Evolutionary conservation across 2,113 vertebrate species (phyloP).

Genomic region (Xiphophorus hellerii): DNA sequence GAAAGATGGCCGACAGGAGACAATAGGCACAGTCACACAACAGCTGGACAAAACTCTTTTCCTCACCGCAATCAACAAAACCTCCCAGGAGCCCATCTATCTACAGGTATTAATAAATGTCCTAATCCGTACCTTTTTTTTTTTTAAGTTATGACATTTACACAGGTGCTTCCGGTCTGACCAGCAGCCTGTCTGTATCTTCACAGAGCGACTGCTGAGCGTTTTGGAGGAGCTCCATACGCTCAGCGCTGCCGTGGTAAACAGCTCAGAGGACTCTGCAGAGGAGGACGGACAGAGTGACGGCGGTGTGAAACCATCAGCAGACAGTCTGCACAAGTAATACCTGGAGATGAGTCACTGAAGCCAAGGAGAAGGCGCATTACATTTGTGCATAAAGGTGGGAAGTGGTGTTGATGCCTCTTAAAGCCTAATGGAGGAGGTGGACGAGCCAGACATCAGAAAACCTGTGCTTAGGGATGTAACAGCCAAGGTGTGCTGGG

Average conservation of each 20-base stretch:
- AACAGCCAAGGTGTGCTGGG: background rate
- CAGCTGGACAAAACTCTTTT: conserved; percentile 29
- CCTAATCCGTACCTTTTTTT: background rate
- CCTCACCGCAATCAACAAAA: conserved; percentile 23
- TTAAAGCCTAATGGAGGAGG: conserved; percentile 10
- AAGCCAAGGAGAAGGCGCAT: conserved; percentile 27
- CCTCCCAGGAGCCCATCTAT: conserved; percentile 35
- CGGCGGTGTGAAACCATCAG: conserved; percentile 30
- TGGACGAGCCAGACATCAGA: conserved; percentile 10
- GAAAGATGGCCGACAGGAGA: conserved; percentile 53
- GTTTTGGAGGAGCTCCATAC: conserved; percentile 76
- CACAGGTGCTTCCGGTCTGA: conserved; percentile 31
- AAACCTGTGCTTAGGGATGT: background rate
- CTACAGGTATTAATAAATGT: conserved; percentile 51
- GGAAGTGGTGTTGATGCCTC: conserved; percentile 20
- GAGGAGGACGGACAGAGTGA: conserved; percentile 63
- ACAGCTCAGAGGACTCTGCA: conserved; percentile 76
- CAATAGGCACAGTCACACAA: conserved; percentile 41
- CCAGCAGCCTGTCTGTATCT: conserved; percentile 35
- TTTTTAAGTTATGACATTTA: conserved; percentile 14
- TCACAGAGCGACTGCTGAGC: conserved; percentile 66
- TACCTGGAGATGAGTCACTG: conserved; percentile 53
- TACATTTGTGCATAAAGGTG: conserved; percentile 47
- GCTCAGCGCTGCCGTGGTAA: conserved; percentile 76
- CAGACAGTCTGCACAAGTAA: conserved; percentile 39